Percentiles rank a stretch among this genome's conserved stretches.
Conservation (phyloP, 2,888 invertebrate species). For the Busseola fusca region DNA sequence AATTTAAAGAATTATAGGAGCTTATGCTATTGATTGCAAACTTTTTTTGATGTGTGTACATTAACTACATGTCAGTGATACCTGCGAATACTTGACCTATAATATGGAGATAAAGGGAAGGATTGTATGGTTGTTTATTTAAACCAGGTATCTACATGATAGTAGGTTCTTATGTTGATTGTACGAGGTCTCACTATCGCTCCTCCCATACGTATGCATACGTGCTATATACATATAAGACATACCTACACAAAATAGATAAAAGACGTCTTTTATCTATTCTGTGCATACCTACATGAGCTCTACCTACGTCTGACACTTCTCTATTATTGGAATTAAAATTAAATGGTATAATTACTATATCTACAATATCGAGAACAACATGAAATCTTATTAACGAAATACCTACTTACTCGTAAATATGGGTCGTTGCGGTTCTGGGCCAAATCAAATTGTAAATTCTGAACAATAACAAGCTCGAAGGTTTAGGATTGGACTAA, state of each 20-base stretch:
- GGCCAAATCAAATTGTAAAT: neutral
- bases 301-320: too few relatives aligned
- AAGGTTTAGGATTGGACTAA: too few relatives aligned
- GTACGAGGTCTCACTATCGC: neutral
- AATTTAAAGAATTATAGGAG: too few relatives aligned
- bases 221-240: neutral
- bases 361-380: neutral
- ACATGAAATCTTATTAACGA: neutral
- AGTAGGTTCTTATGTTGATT: constrained; percentile 1
- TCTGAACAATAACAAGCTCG: neutral
- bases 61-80: constrained; percentile 40
- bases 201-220: neutral
- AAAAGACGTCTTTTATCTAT: too few relatives aligned
- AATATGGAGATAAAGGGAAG: constrained; percentile 48
- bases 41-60: too few relatives aligned
- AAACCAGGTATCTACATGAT: constrained; percentile 19
- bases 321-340: neutral
- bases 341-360: neutral
- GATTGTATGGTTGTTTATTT: constrained; percentile 46
- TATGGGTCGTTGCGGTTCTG: neutral
- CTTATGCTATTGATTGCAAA: too few relatives aligned
- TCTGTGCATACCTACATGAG: too few relatives aligned
- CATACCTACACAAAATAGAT: too few relatives aligned
- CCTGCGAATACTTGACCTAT: constrained; percentile 49
- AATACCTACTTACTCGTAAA: too few relatives aligned